phyloP scores from a whole-genome alignment of 2,113 vertebrate genomes.

The Puma concolor region DNA sequence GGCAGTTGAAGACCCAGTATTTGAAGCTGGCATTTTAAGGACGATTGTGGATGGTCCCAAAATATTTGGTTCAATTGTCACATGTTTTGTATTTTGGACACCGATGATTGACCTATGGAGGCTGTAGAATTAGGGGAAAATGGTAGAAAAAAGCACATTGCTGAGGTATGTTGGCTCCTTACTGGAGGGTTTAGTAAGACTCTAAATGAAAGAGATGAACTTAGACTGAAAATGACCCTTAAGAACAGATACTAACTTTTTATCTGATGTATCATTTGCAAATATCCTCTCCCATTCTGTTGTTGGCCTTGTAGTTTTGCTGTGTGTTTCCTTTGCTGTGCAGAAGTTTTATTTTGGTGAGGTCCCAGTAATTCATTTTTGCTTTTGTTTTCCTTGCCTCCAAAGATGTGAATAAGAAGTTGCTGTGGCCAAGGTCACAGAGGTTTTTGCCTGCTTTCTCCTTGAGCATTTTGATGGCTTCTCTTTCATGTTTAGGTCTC shows the following conservation, averaged over 20 bases:
- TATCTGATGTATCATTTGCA: too few relatives aligned
- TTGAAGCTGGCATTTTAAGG: background rate
- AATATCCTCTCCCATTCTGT: too few relatives aligned
- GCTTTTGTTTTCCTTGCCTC: too few relatives aligned
- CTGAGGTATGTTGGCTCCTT: background rate
- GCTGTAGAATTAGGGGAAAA: background rate
- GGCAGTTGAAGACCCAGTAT: background rate
- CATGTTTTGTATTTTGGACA: background rate
- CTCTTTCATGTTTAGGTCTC: too few relatives aligned
- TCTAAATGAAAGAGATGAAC: background rate
- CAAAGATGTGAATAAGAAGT: too few relatives aligned
- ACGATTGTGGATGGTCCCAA: background rate
- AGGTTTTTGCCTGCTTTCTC: too few relatives aligned
- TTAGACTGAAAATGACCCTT: accelerated
- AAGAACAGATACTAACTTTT: background rate
- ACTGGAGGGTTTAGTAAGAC: background rate
- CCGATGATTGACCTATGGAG: background rate
- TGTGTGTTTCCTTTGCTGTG: too few relatives aligned
- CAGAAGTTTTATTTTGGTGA: too few relatives aligned
- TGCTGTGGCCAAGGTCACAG: too few relatives aligned
- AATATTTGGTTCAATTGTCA: background rate
- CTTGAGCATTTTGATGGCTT: too few relatives aligned
- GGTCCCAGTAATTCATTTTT: too few relatives aligned
- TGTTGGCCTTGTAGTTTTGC: too few relatives aligned
- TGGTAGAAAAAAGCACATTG: background rate